Conservation (phyloP, 1,140 invertebrate genomes). For the Drosophila paulistorum region DNA sequence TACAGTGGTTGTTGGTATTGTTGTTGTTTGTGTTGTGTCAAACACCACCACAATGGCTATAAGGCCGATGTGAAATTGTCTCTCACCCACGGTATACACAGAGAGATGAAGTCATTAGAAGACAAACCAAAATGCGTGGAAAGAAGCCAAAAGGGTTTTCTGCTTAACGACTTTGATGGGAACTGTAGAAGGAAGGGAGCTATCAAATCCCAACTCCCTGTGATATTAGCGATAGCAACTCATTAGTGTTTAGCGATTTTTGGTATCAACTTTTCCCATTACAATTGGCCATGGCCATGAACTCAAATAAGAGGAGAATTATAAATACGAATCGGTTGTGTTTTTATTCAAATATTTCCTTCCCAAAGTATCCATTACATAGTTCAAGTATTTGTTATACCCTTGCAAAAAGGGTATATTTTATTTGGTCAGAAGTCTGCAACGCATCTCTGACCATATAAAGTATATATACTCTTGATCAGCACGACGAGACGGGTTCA, state of each 20-base stretch:
- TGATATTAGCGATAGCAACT: constrained; percentile 59
- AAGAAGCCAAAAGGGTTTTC: constrained; percentile 73
- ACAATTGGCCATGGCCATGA: constrained; percentile 64
- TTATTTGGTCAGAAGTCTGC: too few species aligned
- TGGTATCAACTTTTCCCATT: constrained; percentile 61
- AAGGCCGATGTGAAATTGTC: constrained; percentile 64
- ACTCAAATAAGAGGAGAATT: background rate
- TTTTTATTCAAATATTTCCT: too few species aligned
- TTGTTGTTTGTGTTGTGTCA: constrained; percentile 38
- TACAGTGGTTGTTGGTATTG: constrained; percentile 19
- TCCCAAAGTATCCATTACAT: too few species aligned
- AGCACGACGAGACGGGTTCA: too few species aligned
- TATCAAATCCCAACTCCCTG: constrained; percentile 19
- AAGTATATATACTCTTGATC: too few species aligned
- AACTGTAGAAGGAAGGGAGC: constrained; percentile 15
- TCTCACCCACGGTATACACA: constrained; percentile 36
- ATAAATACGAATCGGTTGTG: background rate
- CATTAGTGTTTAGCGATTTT: constrained; percentile 71
- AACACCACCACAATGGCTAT: constrained; percentile 56
- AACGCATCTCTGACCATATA: too few species aligned
- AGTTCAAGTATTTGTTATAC: too few species aligned
- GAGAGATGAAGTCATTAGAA: constrained; percentile 77
- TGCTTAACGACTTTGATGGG: constrained; percentile 70
- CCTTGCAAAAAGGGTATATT: too few species aligned
- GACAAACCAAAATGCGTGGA: constrained; percentile 64